Conservation (phyloP, 1,140 invertebrate genomes). For the Melipona quadrifasciata region DNA sequence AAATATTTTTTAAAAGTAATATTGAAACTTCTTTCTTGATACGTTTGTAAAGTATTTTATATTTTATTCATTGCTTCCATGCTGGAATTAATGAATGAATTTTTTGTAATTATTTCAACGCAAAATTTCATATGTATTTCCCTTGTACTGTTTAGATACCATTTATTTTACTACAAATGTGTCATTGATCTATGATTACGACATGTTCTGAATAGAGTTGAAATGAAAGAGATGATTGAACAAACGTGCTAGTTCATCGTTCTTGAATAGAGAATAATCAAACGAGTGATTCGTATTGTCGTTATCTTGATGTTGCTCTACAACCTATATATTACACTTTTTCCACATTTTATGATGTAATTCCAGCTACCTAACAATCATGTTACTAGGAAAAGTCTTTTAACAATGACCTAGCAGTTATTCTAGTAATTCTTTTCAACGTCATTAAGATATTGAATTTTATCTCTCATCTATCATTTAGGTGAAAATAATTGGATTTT, state of each 20-base stretch:
- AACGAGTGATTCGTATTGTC: too few species aligned
- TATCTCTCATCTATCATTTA: not conserved
- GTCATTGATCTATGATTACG: not conserved
- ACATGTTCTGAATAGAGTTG: not conserved
- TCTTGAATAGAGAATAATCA: conserved; percentile 6
- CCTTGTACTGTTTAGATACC: not conserved
- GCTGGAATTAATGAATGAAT: not conserved
- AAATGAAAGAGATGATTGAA: not conserved
- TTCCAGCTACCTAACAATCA: not conserved
- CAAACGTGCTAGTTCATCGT: not conserved
- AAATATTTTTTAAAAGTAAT: not conserved
- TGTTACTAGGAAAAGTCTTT: not conserved
- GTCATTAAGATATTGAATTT: not conserved
- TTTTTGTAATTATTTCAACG: not conserved
- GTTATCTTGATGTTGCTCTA: not conserved
- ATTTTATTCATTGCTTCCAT: not conserved
- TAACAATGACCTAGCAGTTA: too few species aligned
- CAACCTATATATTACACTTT: not conserved
- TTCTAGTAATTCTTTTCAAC: not conserved
- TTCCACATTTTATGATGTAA: not conserved
- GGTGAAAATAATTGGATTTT: not conserved
- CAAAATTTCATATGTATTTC: not conserved
- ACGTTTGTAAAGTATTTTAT: not conserved
- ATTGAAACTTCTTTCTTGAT: not conserved
- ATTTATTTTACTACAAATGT: not conserved